Evolutionary conservation across 1,140 invertebrate genomes (phyloP).

Genomic region (Carposina sasakii): DNA sequence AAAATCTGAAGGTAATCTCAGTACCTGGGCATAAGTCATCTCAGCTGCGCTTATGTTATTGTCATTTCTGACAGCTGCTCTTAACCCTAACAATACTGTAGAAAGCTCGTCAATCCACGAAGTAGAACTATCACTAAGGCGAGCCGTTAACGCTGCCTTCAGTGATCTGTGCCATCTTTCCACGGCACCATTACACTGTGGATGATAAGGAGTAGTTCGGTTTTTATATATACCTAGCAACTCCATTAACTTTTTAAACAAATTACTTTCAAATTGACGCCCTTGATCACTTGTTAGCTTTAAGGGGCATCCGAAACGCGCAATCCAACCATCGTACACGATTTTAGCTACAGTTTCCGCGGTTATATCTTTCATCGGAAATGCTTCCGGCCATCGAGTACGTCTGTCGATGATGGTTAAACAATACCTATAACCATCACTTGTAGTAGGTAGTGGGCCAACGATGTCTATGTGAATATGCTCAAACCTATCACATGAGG

Average conservation of each 20-base stretch:
- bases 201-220: conserved; percentile 35
- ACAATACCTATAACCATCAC: conserved; percentile 37
- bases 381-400: conserved; percentile 56
- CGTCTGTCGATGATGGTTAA: conserved; percentile 54
- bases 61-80: conserved; percentile 5
- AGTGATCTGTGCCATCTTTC: conserved; percentile 47
- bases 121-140: conserved; percentile 17
- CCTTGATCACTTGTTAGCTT: conserved; percentile 43
- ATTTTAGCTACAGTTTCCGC: conserved; percentile 36
- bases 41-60: conserved; percentile 23
- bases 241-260: conserved; percentile 25
- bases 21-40: neutral
- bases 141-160: conserved; percentile 37
- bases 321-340: conserved; percentile 40
- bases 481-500: conserved; percentile 13
- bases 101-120: conserved; percentile 19
- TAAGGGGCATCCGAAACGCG: conserved; percentile 25
- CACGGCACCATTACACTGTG: conserved; percentile 38
- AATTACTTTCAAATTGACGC: conserved; percentile 25
- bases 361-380: conserved; percentile 35
- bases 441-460: conserved; percentile 23
- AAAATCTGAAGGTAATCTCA: conserved; percentile 11
- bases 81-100: conserved; percentile 32
- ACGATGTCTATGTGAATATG: conserved; percentile 37
- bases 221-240: conserved; percentile 19